Base-by-base conservation (phyloP, 2,888 invertebrate genomes). In the Myopa testacea region DNA sequence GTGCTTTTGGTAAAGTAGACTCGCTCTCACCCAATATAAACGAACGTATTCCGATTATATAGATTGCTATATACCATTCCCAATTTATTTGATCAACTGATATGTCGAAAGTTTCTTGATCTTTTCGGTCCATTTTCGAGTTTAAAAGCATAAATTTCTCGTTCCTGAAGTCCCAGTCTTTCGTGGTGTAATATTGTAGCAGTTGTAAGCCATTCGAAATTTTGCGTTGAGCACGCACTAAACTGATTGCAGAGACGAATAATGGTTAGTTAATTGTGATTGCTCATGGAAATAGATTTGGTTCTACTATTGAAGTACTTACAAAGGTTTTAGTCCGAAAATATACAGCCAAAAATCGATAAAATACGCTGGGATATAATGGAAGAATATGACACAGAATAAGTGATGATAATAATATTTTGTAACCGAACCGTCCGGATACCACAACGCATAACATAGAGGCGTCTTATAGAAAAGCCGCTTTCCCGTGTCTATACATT, bases 1-100 rank as follows among this genome's bases (percentile, higher is more conserved):
- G 90, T 0, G 96, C 95, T 65, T 93, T 91, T 0, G 96, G 95
- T 37, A 97, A 85, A 0, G 94, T 94, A 12, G 93, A 91, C 0
- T 94, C 93, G 83, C 94, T 94, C 83, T 98, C 98, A 81, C 96
- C 96, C 77, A 96, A 90, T 84, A 95, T 94, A 87, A 92, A 97
- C 82, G 94, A 93, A 19, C 97, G 92, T n/a, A 95, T 93, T 0
- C 97, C 98, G 81, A 94, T 91, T 50, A 97, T 92, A 85, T 96
- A 96, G 85, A 90, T 91, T 82, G 91, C 90, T 81, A 95, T 87
- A 85, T 93, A 96, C 0, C 91, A 87, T 75, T 93, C 91, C 92
- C 93, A 94, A 82, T 92, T 88, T 2, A 93, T 83, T 82, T 89
- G 87, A 3, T 88, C 87, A 5, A 90, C 85, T 79, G 91, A 90